Evolutionary conservation across 1,140 invertebrate genomes (phyloP).

Genomic region (Bombus waltoni): DNA sequence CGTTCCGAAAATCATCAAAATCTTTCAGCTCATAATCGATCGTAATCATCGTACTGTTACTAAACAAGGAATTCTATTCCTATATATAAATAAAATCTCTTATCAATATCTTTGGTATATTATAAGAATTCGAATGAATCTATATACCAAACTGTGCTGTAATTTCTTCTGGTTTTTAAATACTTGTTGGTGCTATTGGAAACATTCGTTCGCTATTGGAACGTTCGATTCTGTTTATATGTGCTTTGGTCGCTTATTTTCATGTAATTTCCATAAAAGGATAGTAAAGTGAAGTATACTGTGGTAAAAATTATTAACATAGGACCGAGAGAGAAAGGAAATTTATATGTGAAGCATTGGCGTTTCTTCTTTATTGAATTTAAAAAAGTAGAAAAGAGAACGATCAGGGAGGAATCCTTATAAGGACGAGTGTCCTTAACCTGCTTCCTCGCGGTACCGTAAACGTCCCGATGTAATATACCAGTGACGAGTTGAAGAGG

Average conservation of each 20-base stretch:
- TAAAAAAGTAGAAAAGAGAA: constrained; percentile 50
- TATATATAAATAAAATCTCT: not conserved
- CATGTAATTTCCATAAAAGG: not conserved
- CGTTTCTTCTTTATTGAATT: constrained; percentile 8
- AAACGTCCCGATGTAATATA: constrained; percentile 46
- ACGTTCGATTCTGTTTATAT: not conserved
- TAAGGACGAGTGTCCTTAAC: constrained; percentile 82
- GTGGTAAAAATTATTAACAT: not conserved
- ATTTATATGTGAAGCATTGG: not conserved
- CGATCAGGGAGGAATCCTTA: constrained; percentile 79
- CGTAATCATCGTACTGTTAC: not conserved
- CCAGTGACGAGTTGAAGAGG: constrained; percentile 30
- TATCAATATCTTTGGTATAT: not conserved
- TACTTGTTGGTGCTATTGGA: not conserved
- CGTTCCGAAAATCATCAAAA: constrained; percentile 30
- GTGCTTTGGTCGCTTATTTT: not conserved
- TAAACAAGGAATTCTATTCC: not conserved
- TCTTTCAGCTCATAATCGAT: constrained; percentile 8
- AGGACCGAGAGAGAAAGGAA: not conserved
- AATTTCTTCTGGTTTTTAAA: not conserved
- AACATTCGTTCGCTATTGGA: no score
- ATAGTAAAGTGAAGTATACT: not conserved
- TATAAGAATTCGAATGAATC: not conserved
- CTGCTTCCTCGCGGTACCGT: constrained; percentile 74
- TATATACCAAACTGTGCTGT: not conserved